These are phyloP conservation scores for Staurois parvus DNA, from an alignment of 2,797 vertebrate species.

Conservation along the genomic window DNA sequence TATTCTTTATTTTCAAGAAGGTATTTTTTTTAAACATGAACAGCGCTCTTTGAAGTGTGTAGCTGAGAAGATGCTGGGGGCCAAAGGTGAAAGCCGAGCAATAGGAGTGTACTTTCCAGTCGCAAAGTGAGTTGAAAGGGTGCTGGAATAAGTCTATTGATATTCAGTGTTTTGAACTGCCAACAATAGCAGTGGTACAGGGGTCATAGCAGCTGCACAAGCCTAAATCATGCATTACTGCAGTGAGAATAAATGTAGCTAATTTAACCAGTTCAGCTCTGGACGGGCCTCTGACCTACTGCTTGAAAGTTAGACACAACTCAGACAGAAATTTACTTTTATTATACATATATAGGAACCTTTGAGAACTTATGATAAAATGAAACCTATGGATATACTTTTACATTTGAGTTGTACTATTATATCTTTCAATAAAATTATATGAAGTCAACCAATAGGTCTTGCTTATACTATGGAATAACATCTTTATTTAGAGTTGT, in stretches of 20 bases:
- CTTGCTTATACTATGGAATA: not conserved
- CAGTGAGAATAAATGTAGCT: constrained; percentile 60
- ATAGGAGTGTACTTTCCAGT: constrained; percentile 74
- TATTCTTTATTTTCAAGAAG: constrained; percentile 61
- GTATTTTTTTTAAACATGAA: constrained; percentile 62
- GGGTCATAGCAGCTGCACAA: constrained; percentile 79
- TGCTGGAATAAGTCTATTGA: constrained; percentile 81
- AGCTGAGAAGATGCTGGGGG: constrained; percentile 63
- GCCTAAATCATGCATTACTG: constrained; percentile 69
- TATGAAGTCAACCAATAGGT: not conserved
- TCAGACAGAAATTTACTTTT: constrained; percentile 18
- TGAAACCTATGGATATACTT: not conserved
- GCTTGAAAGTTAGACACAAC: constrained; percentile 10
- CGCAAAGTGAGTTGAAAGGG: constrained; percentile 74
- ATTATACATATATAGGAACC: not conserved
- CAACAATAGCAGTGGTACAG: constrained; percentile 76
- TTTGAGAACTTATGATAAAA: not conserved
- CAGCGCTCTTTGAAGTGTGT: constrained; percentile 67
- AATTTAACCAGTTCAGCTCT: constrained; percentile 47
- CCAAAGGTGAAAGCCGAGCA: constrained; percentile 76
- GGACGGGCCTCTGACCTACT: constrained; percentile 23
- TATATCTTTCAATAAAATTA: not conserved
- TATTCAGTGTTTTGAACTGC: constrained; percentile 87
- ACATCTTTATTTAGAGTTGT: not conserved
- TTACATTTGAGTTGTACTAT: not conserved